Evolutionary conservation across 2,797 vertebrate genomes (phyloP).

Genomic region (Vipera ursinii): DNA sequence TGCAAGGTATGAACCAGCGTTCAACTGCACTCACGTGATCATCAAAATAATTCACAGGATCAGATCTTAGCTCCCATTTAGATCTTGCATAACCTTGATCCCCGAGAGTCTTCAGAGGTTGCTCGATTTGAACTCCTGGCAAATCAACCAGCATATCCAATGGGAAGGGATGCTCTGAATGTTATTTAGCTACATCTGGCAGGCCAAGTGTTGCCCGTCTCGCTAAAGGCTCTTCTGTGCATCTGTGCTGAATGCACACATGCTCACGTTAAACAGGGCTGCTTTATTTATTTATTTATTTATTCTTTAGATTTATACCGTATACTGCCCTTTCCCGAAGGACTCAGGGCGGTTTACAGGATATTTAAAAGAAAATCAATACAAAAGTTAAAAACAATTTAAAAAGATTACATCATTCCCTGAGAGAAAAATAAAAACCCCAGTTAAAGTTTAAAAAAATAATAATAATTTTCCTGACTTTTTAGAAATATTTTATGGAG

Average conservation of each 20-base stretch:
- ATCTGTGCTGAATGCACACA: not conserved
- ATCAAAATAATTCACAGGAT: not conserved
- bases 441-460: too few relatives aligned
- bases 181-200: not conserved
- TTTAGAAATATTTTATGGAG: not conserved
- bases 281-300: too few relatives aligned
- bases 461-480: not conserved
- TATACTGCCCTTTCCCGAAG: too few relatives aligned
- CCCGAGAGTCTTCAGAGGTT: not conserved
- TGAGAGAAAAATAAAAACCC: too few relatives aligned
- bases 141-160: not conserved
- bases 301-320: too few relatives aligned
- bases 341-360: too few relatives aligned
- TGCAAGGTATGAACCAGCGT: not conserved
- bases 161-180: not conserved
- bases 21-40: not conserved
- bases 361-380: too few relatives aligned
- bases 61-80: not conserved
- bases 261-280: not conserved
- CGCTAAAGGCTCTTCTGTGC: not conserved
- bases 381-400: too few relatives aligned
- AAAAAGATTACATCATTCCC: too few relatives aligned
- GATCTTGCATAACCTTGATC: not conserved
- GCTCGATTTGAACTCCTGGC: not conserved
- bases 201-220: not conserved